Base-by-base conservation (phyloP, 2,888 invertebrate species). In the Cosmorhoe ocellata region DNA sequence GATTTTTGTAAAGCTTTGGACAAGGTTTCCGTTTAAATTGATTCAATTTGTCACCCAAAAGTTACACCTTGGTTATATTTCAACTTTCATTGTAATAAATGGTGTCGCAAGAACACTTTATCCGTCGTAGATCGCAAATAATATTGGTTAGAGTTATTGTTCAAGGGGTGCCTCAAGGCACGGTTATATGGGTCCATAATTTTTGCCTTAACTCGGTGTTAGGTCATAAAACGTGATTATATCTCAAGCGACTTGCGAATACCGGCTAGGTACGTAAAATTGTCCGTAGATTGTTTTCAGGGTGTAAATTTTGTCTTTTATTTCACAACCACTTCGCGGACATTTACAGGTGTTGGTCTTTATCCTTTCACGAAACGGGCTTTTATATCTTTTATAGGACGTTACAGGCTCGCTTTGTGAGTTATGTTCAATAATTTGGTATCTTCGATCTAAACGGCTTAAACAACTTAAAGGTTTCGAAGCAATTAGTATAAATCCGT, bases 201-300 rank as follows among this genome's bases (percentile, higher is more conserved):
- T 90, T 88, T 87, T 85, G 83, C 80, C 76, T 78, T 84, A 85
- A 86, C 87, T 86, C 84, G 79, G 88, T 87, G 89, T 81, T 84
- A 89, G 83, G 81, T 81, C 84, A 87, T 90, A 90, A 90, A 89
- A 79, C 72, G 80, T 74, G 90, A 89, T 90, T 78, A 84, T 86
- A 89, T 90, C 89, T 83, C 61, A 68, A 84, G 80, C 73, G 78
- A 81, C 81, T 83, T 73, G 84, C 76, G 83, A 84, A 86, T 85
- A 76, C 79, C 74, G 71, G 37, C 72, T 78, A 75, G 76, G 74
- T 79, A 74, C 72, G 77, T 80, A 78, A 86, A 84, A 81, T 78
- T 78, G 74, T 68, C 64, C 58, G 72, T 86, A 82, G 84, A 88
- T 85, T 88, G 77, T 85, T 83, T 79, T 74, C 69, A 64, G 79